Percentiles rank a stretch among this genome's conserved stretches.
Conservation (phyloP, 2,888 invertebrate genomes). For the Thymelicus lineola region DNA sequence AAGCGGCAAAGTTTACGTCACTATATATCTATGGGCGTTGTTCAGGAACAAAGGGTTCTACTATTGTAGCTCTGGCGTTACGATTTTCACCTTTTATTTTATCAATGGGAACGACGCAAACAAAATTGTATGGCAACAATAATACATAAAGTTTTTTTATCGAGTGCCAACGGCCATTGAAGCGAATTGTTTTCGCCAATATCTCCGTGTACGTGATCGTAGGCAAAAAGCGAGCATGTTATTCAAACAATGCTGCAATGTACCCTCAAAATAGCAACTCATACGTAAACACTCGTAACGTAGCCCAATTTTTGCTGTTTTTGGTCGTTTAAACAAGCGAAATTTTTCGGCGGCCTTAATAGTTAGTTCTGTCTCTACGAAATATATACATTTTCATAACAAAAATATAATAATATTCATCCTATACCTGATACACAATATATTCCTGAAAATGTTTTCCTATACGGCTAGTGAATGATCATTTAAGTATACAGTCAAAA, state of each 20-base stretch:
- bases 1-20: background rate
- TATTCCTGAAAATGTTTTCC: too few species aligned
- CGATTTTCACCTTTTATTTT: background rate
- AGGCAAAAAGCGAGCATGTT: slow-evolving; percentile 2
- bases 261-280: slow-evolving; percentile 8
- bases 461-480: too few species aligned
- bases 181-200: slow-evolving; percentile 2
- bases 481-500: too few species aligned
- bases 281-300: slow-evolving; percentile 7
- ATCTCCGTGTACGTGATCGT: background rate
- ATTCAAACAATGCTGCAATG: slow-evolving; percentile 1
- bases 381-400: too few species aligned
- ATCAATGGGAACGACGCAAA: background rate
- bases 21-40: background rate
- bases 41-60: background rate
- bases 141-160: slow-evolving; percentile 10
- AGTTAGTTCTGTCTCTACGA: too few species aligned
- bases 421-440: too few species aligned
- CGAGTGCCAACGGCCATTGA: slow-evolving; percentile 11
- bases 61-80: background rate
- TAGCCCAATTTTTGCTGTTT: background rate
- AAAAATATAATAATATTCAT: too few species aligned
- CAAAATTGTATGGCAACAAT: slow-evolving; percentile 6
- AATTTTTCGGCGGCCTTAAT: too few species aligned
- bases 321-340: background rate